A percentile compares a stretch with the other conserved stretches of the same genome.
Evolutionary conservation across 2,888 invertebrate species (phyloP).

Genomic region (Oeneis ivallda): DNA sequence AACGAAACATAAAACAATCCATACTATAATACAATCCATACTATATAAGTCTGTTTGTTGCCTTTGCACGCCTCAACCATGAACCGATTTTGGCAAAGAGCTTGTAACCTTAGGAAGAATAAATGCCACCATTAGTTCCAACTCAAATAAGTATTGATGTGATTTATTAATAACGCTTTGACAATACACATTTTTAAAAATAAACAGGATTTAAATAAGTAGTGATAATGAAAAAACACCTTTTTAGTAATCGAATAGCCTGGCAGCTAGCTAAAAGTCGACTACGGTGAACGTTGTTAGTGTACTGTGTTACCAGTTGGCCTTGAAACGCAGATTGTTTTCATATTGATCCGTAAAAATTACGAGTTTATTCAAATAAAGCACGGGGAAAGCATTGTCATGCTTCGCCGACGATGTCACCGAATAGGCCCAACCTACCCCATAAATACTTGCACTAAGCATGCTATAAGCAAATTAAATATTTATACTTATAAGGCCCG

Average conservation of each 20-base stretch:
- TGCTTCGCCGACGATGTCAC: conserved; percentile 31
- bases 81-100: no score
- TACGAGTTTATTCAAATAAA: conserved; percentile 33
- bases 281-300: conserved; percentile 20
- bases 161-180: neutral
- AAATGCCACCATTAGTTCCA: no score
- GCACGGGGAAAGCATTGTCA: conserved; percentile 16
- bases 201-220: neutral
- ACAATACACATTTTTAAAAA: no score
- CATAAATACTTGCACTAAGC: neutral
- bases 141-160: neutral
- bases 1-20: no score
- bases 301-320: conserved; percentile 30
- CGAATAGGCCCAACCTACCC: conserved; percentile 5
- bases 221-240: neutral
- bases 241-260: conserved; percentile 9
- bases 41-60: no score
- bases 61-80: no score
- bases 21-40: no score
- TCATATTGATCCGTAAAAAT: conserved; percentile 38
- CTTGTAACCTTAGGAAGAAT: no score
- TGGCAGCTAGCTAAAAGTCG: conserved; percentile 8
- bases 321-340: conserved; percentile 37
- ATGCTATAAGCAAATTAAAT: conserved; percentile 7
- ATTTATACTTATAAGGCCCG: no score